Evolutionary conservation across 2,113 vertebrate species (phyloP), one percentile per base, ranked within the genome.

Genomic region (Sorex fumeus): DNA sequence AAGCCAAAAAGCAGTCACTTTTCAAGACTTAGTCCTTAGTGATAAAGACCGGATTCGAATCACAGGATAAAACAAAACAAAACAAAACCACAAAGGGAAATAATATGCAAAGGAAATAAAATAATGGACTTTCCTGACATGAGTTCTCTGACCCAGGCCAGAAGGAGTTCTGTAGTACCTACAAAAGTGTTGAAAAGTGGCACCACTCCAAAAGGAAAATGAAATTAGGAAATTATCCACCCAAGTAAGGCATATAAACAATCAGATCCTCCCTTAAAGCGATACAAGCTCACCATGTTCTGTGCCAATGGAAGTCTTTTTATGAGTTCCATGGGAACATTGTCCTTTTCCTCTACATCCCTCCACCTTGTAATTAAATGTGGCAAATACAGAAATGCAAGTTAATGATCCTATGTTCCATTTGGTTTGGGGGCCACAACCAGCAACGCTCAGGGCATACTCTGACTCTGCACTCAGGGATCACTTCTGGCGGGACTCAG

Each of bases 101-200:
- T 86, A 88, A 95, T 94, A 94, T 80, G 81, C 62, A 95, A 88
- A 96, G 96, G 94, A 97, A 97, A 93, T 85, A 92, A 93, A 96
- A 93, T 91, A 96, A 96, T 95, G 92, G 89, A 32, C 84, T 97
- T 96, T 87, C 95, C 95, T 97, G 96, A 96, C 82, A 57, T 2
- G n/a, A 70, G 32, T 69, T 74, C 76, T 84, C 80, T 79, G 91
- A 87, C 50, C 87, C 28, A 75, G 64, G 57, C 83, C 81, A 89
- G 83, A 87, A 95, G 70, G 93, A 78, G 16, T 57, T 92, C 84
- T 71, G 75, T 36, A 81, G 93, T 28, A 72, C 43, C 67, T 83
- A 84, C 78, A 64, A 87, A 88, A 90, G 87, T 75, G 43, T 91
- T 94, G 90, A 86, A 90, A 83, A 75, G 91, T 93, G 91, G 91